These are phyloP conservation scores for Engystomops pustulosus DNA, from an alignment of 2,113 vertebrate species.

Conservation along the genomic window DNA sequence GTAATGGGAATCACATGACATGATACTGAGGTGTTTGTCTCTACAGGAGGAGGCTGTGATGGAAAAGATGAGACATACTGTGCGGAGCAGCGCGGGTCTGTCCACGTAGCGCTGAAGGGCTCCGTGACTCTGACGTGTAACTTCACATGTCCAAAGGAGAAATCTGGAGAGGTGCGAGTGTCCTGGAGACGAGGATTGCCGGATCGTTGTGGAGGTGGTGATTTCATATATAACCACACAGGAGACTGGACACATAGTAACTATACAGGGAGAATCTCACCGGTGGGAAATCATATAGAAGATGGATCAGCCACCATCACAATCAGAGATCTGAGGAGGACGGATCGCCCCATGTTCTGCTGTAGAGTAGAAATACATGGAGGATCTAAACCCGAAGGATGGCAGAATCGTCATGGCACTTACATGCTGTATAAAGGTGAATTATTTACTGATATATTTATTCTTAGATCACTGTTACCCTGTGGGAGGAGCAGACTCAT, in stretches of 20 bases:
- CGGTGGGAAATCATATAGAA: background rate
- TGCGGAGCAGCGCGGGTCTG: background rate
- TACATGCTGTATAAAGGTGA: slow-evolving; percentile 20
- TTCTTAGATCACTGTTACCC: background rate
- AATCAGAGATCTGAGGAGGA: background rate
- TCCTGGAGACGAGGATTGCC: slow-evolving; percentile 19
- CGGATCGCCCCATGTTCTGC: slow-evolving; percentile 30
- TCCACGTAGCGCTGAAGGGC: background rate
- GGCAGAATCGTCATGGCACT: slow-evolving; percentile 27
- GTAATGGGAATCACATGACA: too few species aligned
- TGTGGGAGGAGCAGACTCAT: background rate
- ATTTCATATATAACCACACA: slow-evolving; percentile 29
- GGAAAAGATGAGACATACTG: background rate
- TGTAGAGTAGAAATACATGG: slow-evolving; percentile 1
- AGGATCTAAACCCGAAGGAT: rapidly evolving
- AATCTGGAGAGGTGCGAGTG: background rate
- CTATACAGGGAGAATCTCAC: slow-evolving; percentile 43
- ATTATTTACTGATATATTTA: background rate
- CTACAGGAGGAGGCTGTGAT: background rate
- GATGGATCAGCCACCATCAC: background rate
- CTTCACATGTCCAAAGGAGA: slow-evolving; percentile 3
- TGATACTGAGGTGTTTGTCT: too few species aligned
- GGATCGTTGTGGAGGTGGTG: background rate
- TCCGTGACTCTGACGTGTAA: slow-evolving; percentile 42
- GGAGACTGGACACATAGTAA: background rate